Percentiles rank a stretch among this genome's conserved stretches.
phyloP scores from a whole-genome alignment of 1,140 invertebrate genomes.

The Drosophila asahinai region DNA sequence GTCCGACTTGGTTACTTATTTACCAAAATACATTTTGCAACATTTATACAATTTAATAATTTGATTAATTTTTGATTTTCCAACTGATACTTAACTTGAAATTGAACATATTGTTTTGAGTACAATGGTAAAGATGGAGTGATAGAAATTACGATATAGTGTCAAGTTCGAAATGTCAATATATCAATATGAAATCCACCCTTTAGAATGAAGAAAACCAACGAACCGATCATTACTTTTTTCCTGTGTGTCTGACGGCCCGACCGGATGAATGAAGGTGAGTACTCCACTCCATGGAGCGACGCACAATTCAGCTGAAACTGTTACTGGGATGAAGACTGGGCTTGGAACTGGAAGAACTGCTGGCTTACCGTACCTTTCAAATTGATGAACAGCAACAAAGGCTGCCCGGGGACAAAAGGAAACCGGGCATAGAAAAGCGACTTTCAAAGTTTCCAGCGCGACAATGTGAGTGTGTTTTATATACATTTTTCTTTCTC shows the following conservation, averaged over 20 bases:
- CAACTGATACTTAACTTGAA: too few relatives aligned
- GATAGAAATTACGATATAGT: too few relatives aligned
- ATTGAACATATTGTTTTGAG: too few relatives aligned
- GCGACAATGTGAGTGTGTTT: conserved; percentile 66
- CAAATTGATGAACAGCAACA: conserved; percentile 83
- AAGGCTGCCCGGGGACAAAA: conserved; percentile 67
- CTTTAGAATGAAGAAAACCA: neutral
- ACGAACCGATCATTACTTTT: neutral
- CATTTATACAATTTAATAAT: too few relatives aligned
- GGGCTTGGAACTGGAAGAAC: conserved; percentile 28
- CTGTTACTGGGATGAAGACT: conserved; percentile 45
- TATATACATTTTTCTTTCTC: conserved; percentile 55
- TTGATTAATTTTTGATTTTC: too few relatives aligned
- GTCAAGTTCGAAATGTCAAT: too few relatives aligned
- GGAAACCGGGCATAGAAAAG: conserved; percentile 76
- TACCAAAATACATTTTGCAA: too few relatives aligned
- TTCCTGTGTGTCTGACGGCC: conserved; percentile 6
- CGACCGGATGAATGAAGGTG: conserved; percentile 23
- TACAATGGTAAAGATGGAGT: too few relatives aligned
- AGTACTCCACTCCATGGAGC: conserved; percentile 17
- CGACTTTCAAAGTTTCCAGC: conserved; percentile 77
- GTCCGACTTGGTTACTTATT: too few relatives aligned
- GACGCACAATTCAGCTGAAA: conserved; percentile 66
- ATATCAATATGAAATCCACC: too few relatives aligned
- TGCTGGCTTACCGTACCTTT: conserved; percentile 74